These are phyloP conservation scores for Megaceryle alcyon DNA, from an alignment of 2,797 vertebrate species.

Conservation along the genomic window DNA sequence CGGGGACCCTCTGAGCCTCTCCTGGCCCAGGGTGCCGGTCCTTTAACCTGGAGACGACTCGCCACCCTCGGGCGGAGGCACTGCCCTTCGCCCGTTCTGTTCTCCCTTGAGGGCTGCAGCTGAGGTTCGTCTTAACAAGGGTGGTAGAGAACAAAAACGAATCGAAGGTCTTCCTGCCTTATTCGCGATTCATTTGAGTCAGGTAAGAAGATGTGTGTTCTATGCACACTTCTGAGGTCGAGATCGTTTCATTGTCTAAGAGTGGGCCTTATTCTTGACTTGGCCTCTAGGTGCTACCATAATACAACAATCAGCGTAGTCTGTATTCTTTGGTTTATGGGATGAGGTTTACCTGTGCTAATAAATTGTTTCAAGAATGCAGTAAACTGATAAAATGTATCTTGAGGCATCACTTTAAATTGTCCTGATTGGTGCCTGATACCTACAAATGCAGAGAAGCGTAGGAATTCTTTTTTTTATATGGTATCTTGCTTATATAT, in stretches of 20 bases:
- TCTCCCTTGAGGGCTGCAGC: neutral
- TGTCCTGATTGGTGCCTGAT: neutral
- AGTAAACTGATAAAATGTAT: neutral
- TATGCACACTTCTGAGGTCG: rapidly evolving
- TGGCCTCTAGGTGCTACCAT: constrained; percentile 47
- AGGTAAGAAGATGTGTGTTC: neutral
- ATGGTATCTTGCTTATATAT: rapidly evolving
- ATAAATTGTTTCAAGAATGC: neutral
- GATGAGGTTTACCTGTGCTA: rapidly evolving
- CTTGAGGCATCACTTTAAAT: neutral
- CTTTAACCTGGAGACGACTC: rapidly evolving
- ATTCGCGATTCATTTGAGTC: rapidly evolving
- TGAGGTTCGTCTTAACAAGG: rapidly evolving
- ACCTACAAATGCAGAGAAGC: neutral
- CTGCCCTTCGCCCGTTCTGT: neutral
- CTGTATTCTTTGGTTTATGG: rapidly evolving
- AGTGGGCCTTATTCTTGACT: rapidly evolving
- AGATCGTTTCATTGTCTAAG: rapidly evolving
- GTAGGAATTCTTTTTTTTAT: too few relatives aligned
- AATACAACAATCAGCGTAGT: rapidly evolving
- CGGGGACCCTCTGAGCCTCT: neutral
- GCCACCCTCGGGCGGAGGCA: neutral
- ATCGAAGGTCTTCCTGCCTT: rapidly evolving
- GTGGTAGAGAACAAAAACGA: rapidly evolving
- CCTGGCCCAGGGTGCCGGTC: neutral